phyloP scores from a whole-genome alignment of 2,797 vertebrate species.

The Falco biarmicus region DNA sequence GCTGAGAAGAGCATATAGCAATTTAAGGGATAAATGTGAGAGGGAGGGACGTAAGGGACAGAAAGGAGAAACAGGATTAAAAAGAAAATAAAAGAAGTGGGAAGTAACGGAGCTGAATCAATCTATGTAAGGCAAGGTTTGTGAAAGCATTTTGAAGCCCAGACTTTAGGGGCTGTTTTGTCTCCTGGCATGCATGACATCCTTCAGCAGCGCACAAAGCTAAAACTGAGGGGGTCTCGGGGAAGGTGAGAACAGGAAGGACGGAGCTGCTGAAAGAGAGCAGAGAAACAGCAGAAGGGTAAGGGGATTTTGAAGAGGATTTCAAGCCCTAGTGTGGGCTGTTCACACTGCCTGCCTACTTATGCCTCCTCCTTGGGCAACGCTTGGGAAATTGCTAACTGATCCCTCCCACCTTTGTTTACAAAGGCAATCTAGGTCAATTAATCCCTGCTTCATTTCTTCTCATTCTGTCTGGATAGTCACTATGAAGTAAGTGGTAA shows the following conservation, averaged over 20 bases:
- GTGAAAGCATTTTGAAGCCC: not conserved
- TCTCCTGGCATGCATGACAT: not conserved
- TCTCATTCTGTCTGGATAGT: conserved; percentile 60
- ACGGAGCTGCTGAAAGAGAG: not conserved
- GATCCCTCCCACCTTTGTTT: conserved; percentile 70
- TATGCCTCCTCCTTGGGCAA: conserved; percentile 38
- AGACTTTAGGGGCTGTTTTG: not conserved
- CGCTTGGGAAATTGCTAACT: conserved; percentile 72
- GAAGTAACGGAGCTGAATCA: conserved; percentile 8
- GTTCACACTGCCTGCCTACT: conserved; percentile 38
- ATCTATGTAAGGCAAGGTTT: not conserved
- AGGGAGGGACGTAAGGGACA: not conserved
- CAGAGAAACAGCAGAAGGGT: not conserved
- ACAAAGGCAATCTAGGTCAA: conserved; percentile 54
- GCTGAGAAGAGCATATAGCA: conserved; percentile 28
- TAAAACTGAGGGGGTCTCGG: not conserved
- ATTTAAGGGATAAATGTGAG: conserved; percentile 31
- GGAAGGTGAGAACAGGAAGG: not conserved
- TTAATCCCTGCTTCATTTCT: conserved; percentile 73
- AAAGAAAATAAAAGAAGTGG: conserved; percentile 42
- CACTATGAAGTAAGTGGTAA: conserved; percentile 72
- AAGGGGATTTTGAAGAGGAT: not conserved
- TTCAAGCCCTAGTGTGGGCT: not conserved
- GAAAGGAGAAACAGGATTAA: conserved; percentile 31
- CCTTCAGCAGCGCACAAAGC: not conserved